Base-by-base conservation (phyloP, 2,888 invertebrate genomes). In the Cephus spinipes region DNA sequence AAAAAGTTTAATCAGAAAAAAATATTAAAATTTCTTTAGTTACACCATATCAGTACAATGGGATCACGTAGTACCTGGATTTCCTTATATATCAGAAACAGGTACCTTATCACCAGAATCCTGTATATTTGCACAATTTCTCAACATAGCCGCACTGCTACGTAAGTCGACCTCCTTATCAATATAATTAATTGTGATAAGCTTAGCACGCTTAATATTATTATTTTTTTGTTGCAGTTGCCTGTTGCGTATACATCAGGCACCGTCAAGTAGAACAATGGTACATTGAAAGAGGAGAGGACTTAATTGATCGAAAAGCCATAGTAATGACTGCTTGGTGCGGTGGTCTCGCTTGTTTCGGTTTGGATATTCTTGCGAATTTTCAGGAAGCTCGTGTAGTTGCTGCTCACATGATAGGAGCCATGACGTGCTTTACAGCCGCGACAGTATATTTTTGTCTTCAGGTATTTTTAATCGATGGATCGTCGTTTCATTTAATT, bases 51-150 rank as follows among this genome's bases (percentile, higher is more conserved):
- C 94, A 15, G 92, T 93, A 32, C 87, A 90, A 36, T 88, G 91
- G 84, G 91, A 92, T 73, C 93, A 94, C 87, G 93, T 93, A 30
- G 92, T 92, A 77, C 92, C 93, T 34, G 89, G 92, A 79, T 92
- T 93, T 83, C 94, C 94, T 1, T 94, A 94, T 86, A 94, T 94
- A 84, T 94, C 94, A 77, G 93, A 93, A 85, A 94, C 94, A 15
- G 95, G 94, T 23, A 92, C 94, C 0, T 87, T 92, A 77, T 91
- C 93, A 11, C 94, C 95, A 12, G 95, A 95, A 88, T 94, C 94
- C 83, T 94, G 94, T 87, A 92, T 94, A 81, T 95, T 95, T 89
- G 93, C 93, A 12, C 93, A 94, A 86, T 91, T 93, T 74, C 89
- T 95, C 15, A 95, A 94, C 87, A 89, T 95, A 34, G 91, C 93